A percentile compares a stretch with the other conserved stretches of the same genome.
These are phyloP conservation scores for Sphaerophoria taeniata DNA, from an alignment of 2,888 invertebrate genomes.

Conservation along the genomic window DNA sequence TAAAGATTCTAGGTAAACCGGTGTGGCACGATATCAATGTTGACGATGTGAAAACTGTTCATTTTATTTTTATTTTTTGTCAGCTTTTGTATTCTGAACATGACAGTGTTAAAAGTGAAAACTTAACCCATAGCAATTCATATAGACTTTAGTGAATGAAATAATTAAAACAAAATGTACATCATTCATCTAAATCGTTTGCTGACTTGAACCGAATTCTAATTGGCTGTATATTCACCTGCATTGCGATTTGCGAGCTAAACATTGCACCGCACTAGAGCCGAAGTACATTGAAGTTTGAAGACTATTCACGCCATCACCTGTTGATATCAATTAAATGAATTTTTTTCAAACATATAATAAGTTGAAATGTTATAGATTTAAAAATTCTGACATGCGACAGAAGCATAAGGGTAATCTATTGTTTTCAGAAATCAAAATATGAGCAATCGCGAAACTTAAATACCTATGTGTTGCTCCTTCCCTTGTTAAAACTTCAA, in stretches of 20 bases:
- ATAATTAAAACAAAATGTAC: slow-evolving; percentile 31
- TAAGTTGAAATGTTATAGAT: too few species aligned
- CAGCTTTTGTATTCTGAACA: slow-evolving; percentile 44
- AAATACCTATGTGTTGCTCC: too few species aligned
- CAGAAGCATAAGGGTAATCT: too few species aligned
- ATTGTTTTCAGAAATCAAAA: too few species aligned
- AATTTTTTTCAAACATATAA: too few species aligned
- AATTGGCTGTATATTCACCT: slow-evolving; percentile 14
- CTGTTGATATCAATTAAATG: too few species aligned
- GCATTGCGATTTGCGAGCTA: too few species aligned
- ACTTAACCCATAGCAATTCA: slow-evolving; percentile 12
- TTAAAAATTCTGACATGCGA: too few species aligned
- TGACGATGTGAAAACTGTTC: slow-evolving; percentile 43
- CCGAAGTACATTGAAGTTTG: neutral
- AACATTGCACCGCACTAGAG: neutral
- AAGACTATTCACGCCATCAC: too few species aligned
- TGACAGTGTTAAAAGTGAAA: slow-evolving; percentile 49
- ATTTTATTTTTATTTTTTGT: neutral
- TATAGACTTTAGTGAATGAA: slow-evolving; percentile 51
- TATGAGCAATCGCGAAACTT: too few species aligned
- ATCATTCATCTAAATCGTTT: slow-evolving; percentile 52
- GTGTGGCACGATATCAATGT: slow-evolving; percentile 59
- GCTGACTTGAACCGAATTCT: slow-evolving; percentile 42
- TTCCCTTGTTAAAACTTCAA: too few species aligned
- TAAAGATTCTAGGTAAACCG: slow-evolving; percentile 67